Evolutionary conservation across 2,113 vertebrate genomes (phyloP).

Genomic region (Malurus alboscapulatus): DNA sequence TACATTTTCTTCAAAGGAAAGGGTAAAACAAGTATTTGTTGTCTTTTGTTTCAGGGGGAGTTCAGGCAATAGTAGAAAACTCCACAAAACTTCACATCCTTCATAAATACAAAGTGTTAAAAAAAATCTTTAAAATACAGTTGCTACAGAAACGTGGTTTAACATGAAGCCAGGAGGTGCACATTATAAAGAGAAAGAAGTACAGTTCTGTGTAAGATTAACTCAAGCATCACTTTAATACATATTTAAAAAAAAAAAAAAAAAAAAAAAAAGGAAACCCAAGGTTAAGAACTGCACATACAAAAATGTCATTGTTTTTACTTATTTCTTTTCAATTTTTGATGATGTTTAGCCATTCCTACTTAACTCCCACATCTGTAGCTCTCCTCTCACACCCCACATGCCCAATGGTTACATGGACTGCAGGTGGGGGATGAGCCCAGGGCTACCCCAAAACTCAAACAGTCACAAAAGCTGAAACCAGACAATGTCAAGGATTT

Average conservation of each 20-base stretch:
- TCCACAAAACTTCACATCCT: background rate
- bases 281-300: background rate
- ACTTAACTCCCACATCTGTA: slow-evolving; percentile 17
- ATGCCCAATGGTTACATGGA: background rate
- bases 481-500: background rate
- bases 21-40: background rate
- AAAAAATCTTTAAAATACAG: background rate
- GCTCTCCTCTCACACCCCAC: background rate
- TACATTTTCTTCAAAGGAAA: background rate
- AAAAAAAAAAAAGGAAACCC: accelerated
- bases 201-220: background rate
- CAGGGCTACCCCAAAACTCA: background rate
- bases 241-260: background rate
- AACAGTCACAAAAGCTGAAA: background rate
- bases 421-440: background rate
- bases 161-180: background rate
- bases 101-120: background rate
- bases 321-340: slow-evolving; percentile 26
- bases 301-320: background rate
- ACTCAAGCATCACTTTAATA: background rate
- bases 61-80: background rate
- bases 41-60: accelerated
- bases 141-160: background rate
- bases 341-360: slow-evolving; percentile 46
- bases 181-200: background rate